Conservation (phyloP, 2,797 vertebrate genomes). For the Orestias chungarensis region DNA sequence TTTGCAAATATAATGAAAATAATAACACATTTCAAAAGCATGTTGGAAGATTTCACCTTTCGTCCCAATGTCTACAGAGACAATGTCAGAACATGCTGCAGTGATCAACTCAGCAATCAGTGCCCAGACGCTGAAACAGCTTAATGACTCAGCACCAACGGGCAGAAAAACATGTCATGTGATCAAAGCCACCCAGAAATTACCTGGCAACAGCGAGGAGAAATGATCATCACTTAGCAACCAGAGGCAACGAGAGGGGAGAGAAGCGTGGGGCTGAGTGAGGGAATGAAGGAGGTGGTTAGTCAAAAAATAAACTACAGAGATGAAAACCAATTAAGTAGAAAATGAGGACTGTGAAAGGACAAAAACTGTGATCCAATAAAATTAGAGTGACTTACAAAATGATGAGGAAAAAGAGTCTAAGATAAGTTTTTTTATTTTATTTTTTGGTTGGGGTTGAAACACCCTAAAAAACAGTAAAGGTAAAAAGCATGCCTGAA, state of each 20-base stretch:
- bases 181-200: constrained; percentile 32
- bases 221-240: constrained; percentile 26
- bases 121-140: background rate
- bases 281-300: background rate
- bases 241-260: background rate
- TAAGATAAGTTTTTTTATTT: too few species aligned
- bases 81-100: background rate
- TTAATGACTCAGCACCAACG: constrained; percentile 39
- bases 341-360: background rate
- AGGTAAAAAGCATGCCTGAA: background rate
- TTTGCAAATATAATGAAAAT: background rate
- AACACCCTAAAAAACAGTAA: background rate
- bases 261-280: too few species aligned
- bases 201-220: constrained; percentile 29
- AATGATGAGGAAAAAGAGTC: background rate
- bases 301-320: background rate
- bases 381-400: background rate
- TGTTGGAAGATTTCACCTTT: background rate
- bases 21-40: background rate
- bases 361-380: background rate
- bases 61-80: background rate
- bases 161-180: constrained; percentile 27
- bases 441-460: background rate
- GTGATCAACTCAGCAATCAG: background rate
- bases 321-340: background rate